Base-by-base conservation (phyloP, 2,797 vertebrate species). In the Remorina albescens region DNA sequence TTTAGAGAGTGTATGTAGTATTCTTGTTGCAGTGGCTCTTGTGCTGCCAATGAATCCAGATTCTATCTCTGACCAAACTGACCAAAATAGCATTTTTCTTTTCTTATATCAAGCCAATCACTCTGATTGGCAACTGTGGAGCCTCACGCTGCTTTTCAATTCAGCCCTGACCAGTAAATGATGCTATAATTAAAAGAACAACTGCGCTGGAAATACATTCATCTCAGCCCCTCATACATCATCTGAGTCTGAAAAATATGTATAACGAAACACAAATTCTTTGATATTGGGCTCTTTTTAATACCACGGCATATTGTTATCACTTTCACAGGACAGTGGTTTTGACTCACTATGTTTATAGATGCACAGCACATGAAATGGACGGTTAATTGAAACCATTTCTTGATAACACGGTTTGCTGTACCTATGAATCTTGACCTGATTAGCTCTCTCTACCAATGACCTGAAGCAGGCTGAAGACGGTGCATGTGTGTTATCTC, bases 21-120 rank as follows among this genome's bases (percentile, higher is more conserved):
- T 76, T 13, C 63, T 32, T 68, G 64, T 61, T 53, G 39, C 63
- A 49, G 71, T 69, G 44, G 71, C 67, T 78, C 74, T 67, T 37
- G 2, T 36, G 44, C 50, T 76, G 60, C 41, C 73, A 59, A 34
- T 69, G 16, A 25, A 75, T 39, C 54, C 64, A 69, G 30, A 69
- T 39, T 30, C 18, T 39, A 32, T 41, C 42, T n/a, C 6, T 28
- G 21, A 23, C 44, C 57, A 41, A 44, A 34, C 42, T 47, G 11
- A 21, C n/a, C n/a, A n/a, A n/a, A n/a, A n/a, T n/a, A n/a, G n/a
- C n/a, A n/a, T n/a, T 36, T 9, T 36, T 36, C 11, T 36, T 36
- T 8, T 8, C 34, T 11, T 8, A 9, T 36, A 36, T 36, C 11
- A 36, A 32, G 30, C 30, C 30, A 4, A 32, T 32, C 30, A 32